These are phyloP conservation scores for Nysson spinosus DNA, from an alignment of 2,888 invertebrate species.

Conservation along the genomic window DNA sequence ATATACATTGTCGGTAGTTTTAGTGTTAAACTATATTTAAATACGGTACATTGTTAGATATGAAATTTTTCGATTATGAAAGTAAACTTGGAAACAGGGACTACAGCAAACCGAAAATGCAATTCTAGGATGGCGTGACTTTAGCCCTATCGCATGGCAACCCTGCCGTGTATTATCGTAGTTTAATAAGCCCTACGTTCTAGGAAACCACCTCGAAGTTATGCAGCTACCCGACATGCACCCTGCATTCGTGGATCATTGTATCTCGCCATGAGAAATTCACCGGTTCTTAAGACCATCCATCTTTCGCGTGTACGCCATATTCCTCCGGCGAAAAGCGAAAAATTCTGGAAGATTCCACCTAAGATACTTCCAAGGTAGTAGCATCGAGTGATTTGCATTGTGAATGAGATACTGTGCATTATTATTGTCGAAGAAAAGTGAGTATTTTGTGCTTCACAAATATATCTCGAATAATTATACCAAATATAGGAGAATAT, in stretches of 20 bases:
- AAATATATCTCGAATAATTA: too few species aligned
- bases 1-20: too few species aligned
- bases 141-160: constrained; percentile 54
- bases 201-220: constrained; percentile 61
- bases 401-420: not conserved
- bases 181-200: constrained; percentile 64
- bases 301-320: not conserved
- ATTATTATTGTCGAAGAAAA: too few species aligned
- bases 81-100: not conserved
- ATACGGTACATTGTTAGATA: too few species aligned
- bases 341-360: too few species aligned
- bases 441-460: too few species aligned
- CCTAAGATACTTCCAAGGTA: too few species aligned
- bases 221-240: constrained; percentile 53
- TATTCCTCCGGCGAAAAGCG: not conserved
- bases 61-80: too few species aligned
- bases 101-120: constrained; percentile 16
- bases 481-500: too few species aligned
- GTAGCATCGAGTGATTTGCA: not conserved
- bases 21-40: too few species aligned
- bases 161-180: constrained; percentile 59
- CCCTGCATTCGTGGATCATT: constrained; percentile 51
- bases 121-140: constrained; percentile 59
- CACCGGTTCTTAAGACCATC: constrained; percentile 19
- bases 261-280: constrained; percentile 18